Conservation (phyloP, 2,797 vertebrate species). For the Oryzias sinensis region DNA sequence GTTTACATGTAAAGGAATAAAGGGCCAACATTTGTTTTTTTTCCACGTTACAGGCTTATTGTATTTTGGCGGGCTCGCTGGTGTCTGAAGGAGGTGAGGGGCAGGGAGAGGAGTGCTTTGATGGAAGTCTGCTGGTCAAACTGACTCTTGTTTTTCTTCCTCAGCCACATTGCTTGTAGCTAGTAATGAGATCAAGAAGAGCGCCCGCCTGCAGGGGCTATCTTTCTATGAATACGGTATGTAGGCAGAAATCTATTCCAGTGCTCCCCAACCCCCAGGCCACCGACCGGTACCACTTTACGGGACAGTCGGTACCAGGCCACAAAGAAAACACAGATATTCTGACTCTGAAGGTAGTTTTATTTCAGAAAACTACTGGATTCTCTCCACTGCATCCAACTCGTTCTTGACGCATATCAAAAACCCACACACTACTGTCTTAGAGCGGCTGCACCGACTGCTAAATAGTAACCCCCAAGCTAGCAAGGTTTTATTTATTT, state of each 20-base stretch:
- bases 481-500: too few relatives aligned
- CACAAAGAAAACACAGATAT: too few relatives aligned
- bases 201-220: constrained; percentile 81
- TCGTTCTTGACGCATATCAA: too few relatives aligned
- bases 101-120: not conserved
- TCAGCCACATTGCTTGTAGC: constrained; percentile 95
- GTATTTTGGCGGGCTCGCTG: constrained; percentile 95
- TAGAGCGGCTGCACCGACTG: too few relatives aligned
- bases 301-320: too few relatives aligned
- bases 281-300: too few relatives aligned
- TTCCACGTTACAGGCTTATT: constrained; percentile 86
- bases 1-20: not conserved
- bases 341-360: too few relatives aligned
- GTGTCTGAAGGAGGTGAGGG: constrained; percentile 96
- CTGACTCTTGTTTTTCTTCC: constrained; percentile 40
- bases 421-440: too few relatives aligned
- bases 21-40: not conserved
- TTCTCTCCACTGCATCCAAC: too few relatives aligned
- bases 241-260: constrained; percentile 42
- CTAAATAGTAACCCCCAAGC: too few relatives aligned
- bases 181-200: constrained; percentile 93
- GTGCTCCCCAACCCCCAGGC: too few relatives aligned
- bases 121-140: not conserved
- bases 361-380: too few relatives aligned
- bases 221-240: constrained; percentile 96